Percentiles rank a stretch among this genome's conserved stretches.
Evolutionary conservation across 2,797 vertebrate species (phyloP).

Genomic region (Lacerta bilineata): DNA sequence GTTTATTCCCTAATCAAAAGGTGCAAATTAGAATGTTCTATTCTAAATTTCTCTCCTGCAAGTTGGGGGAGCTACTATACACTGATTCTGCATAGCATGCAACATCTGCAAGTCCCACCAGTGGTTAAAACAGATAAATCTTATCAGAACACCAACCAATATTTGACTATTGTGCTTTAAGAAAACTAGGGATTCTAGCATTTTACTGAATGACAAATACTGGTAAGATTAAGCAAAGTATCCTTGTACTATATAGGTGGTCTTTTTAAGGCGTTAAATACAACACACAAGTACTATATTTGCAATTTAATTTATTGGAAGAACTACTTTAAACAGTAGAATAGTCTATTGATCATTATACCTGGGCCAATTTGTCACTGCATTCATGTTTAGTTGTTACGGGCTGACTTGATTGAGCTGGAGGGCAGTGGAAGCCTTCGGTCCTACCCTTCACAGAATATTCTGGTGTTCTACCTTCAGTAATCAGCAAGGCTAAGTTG

Average conservation of each 20-base stretch:
- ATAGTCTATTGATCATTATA: slow-evolving; percentile 67
- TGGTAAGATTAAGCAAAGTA: background rate
- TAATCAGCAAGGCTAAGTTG: slow-evolving; percentile 95
- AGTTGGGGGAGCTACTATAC: background rate
- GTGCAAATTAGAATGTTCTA: slow-evolving; percentile 3
- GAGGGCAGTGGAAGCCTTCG: slow-evolving; percentile 97
- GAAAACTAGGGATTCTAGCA: slow-evolving; percentile 41
- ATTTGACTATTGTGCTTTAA: background rate
- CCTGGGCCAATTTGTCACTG: slow-evolving; percentile 95
- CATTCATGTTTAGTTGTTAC: slow-evolving; percentile 92
- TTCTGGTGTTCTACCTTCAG: slow-evolving; percentile 96
- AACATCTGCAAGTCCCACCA: background rate
- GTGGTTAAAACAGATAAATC: background rate
- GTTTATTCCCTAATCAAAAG: slow-evolving; percentile 13
- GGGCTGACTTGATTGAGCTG: slow-evolving; percentile 92
- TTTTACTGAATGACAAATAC: background rate
- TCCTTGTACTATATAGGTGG: background rate
- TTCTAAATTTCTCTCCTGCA: slow-evolving; percentile 4
- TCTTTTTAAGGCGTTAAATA: background rate
- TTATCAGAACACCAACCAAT: too few species aligned
- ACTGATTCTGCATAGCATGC: background rate
- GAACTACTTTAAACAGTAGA: background rate
- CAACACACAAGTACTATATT: background rate
- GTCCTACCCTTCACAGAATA: slow-evolving; percentile 95
- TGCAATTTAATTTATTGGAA: slow-evolving; percentile 4